These are phyloP conservation scores for Pituophis catenifer DNA, from an alignment of 2,113 vertebrate species.

Conservation along the genomic window DNA sequence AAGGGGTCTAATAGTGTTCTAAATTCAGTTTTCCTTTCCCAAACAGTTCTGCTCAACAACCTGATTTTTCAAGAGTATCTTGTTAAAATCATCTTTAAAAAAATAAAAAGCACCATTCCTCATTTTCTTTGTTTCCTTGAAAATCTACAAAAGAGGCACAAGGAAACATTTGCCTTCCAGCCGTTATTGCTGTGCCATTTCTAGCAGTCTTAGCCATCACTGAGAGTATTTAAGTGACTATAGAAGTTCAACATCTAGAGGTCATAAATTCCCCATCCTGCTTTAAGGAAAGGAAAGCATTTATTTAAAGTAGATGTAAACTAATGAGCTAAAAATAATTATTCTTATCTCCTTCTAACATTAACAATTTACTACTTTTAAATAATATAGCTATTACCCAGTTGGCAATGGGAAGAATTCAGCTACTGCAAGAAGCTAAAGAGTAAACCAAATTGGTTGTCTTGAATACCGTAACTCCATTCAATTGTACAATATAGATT, in stretches of 20 bases:
- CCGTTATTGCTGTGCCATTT: background rate
- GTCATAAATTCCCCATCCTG: background rate
- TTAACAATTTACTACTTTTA: background rate
- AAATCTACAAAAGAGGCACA: background rate
- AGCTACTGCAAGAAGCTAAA: background rate
- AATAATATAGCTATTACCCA: background rate
- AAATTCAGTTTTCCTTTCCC: background rate
- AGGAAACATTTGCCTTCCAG: background rate
- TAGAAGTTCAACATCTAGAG: background rate
- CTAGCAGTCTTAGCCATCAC: background rate
- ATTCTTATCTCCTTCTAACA: background rate
- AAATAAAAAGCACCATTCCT: background rate
- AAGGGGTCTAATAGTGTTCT: background rate
- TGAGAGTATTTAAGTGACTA: background rate
- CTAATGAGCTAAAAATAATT: background rate
- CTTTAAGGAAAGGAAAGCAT: background rate
- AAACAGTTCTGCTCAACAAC: background rate
- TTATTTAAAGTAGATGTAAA: background rate
- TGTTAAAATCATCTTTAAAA: background rate
- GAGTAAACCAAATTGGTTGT: background rate
- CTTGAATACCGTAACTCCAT: background rate
- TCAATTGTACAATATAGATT: background rate
- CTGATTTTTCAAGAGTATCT: background rate
- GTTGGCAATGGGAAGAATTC: background rate
- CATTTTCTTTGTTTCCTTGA: background rate